phyloP scores from a whole-genome alignment of 1,140 invertebrate species.

The Hylaeus anthracinus region DNA sequence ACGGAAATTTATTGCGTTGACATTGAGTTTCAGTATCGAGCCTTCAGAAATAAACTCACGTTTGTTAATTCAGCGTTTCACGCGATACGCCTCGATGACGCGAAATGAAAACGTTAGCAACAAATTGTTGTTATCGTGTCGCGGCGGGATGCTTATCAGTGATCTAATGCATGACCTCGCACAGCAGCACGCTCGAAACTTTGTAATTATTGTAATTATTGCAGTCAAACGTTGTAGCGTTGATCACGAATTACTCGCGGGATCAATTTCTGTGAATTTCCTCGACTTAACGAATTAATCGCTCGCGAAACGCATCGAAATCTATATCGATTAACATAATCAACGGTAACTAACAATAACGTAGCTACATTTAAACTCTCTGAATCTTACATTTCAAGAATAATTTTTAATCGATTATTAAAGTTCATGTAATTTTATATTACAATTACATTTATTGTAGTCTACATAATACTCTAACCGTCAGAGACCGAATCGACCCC shows the following conservation, averaged over 20 bases:
- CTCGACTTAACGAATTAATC: background rate
- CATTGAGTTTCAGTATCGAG: too few species aligned
- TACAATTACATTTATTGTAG: too few species aligned
- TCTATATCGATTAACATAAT: background rate
- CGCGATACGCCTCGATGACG: constrained; percentile 54
- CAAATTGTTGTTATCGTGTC: constrained; percentile 53
- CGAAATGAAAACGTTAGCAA: constrained; percentile 45
- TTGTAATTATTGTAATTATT: constrained; percentile 61
- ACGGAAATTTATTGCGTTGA: too few species aligned
- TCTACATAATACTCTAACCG: too few species aligned
- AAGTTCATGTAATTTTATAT: too few species aligned
- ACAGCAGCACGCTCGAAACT: constrained; percentile 15
- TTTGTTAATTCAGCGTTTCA: constrained; percentile 45
- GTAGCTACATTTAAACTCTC: background rate
- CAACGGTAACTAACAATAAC: background rate
- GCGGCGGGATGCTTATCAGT: constrained; percentile 42
- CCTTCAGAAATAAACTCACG: background rate
- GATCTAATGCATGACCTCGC: constrained; percentile 16
- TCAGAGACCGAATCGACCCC: background rate
- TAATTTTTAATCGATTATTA: too few species aligned
- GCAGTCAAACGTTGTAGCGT: constrained; percentile 61
- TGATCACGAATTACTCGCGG: constrained; percentile 50
- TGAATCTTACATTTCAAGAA: too few species aligned
- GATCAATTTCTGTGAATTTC: constrained; percentile 46
- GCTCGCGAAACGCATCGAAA: background rate